Conservation (phyloP, 2,888 invertebrate genomes). For the Pemphredon lugubris region DNA sequence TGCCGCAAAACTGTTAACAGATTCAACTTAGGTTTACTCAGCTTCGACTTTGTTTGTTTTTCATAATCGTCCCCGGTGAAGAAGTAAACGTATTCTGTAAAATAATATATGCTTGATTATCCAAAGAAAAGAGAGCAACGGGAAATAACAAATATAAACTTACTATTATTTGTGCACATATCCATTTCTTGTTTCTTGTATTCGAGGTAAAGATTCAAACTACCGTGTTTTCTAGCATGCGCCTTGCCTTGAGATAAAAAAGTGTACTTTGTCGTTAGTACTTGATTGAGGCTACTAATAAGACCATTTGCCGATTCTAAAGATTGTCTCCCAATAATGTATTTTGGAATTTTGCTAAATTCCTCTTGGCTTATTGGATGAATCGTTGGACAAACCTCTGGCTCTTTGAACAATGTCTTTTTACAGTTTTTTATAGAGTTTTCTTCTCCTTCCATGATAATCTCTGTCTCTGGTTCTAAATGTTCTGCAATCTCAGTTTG, state of each 20-base stretch:
- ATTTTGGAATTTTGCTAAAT: constrained; percentile 73
- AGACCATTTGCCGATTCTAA: constrained; percentile 68
- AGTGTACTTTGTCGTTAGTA: constrained; percentile 73
- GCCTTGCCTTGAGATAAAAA: constrained; percentile 70
- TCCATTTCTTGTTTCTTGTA: constrained; percentile 70
- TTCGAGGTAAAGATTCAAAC: constrained; percentile 71
- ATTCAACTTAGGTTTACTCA: constrained; percentile 76
- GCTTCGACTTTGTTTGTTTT: constrained; percentile 68
- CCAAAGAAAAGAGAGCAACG: not conserved
- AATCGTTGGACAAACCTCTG: constrained; percentile 60
- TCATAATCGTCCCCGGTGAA: constrained; percentile 75
- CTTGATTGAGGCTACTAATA: constrained; percentile 67
- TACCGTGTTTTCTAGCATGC: constrained; percentile 74
- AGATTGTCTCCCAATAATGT: constrained; percentile 74
- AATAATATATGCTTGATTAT: not conserved
- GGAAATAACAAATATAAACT: too few relatives aligned
- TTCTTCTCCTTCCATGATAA: not conserved
- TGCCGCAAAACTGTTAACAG: constrained; percentile 74
- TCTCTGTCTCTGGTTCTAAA: not conserved
- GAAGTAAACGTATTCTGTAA: constrained; percentile 70
- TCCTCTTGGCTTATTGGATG: constrained; percentile 61
- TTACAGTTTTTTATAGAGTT: constrained; percentile 67
- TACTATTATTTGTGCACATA: constrained; percentile 64
- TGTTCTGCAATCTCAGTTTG: not conserved
- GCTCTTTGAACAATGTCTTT: constrained; percentile 71